A percentile compares a stretch with the other conserved stretches of the same genome.
Conservation (phyloP, 2,113 vertebrate species). For the Salvelinus fontinalis region DNA sequence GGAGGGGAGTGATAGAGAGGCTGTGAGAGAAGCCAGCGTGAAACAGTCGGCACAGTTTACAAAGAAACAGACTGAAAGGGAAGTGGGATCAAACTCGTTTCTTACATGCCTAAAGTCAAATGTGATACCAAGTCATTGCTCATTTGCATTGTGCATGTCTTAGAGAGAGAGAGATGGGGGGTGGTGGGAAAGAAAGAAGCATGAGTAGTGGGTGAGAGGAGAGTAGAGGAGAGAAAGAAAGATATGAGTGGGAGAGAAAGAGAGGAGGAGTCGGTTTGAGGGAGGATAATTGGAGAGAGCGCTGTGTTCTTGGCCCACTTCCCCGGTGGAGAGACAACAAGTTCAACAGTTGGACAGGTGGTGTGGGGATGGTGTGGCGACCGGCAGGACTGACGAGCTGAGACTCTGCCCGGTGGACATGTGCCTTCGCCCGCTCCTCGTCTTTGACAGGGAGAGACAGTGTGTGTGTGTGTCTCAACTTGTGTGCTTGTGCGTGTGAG, state of each 20-base stretch:
- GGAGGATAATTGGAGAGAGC: slow-evolving; percentile 59
- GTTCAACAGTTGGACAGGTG: slow-evolving; percentile 71
- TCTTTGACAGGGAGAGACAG: slow-evolving; percentile 48
- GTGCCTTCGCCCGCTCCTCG: slow-evolving; percentile 62
- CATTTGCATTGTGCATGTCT: not conserved
- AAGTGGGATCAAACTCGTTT: not conserved
- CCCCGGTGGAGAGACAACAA: slow-evolving; percentile 56
- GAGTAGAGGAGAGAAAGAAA: not conserved
- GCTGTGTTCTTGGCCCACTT: slow-evolving; percentile 66
- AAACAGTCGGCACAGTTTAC: not conserved
- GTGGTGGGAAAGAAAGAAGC: not conserved
- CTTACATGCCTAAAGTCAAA: not conserved
- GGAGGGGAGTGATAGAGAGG: not conserved
- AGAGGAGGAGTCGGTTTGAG: not conserved
- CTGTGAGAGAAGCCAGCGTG: slow-evolving; percentile 1
- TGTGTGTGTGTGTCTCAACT: not conserved
- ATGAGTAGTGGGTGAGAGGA: not conserved
- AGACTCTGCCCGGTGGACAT: slow-evolving; percentile 65
- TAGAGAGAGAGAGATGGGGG: not conserved
- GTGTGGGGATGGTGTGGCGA: slow-evolving; percentile 73
- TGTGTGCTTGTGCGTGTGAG: no score
- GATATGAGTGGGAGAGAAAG: slow-evolving; percentile 25
- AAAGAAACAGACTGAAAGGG: slow-evolving; percentile 1
- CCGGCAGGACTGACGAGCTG: slow-evolving; percentile 30
- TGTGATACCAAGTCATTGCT: not conserved